A percentile compares a stretch with the other conserved stretches of the same genome.
phyloP scores from a whole-genome alignment of 2,888 invertebrate genomes.

The Aricia artaxerxes region DNA sequence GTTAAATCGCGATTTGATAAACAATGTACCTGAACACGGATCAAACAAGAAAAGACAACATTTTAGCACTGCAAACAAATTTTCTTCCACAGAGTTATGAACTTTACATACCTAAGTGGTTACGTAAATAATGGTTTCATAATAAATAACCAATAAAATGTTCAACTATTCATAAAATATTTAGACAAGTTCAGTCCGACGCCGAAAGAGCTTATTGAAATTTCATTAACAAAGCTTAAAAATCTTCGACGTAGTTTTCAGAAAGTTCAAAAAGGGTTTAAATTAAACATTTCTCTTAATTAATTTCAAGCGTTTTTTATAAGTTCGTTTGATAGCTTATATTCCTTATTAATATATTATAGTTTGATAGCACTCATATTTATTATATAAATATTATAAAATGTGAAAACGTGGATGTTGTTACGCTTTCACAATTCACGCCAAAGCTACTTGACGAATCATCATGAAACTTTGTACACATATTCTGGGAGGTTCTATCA shows the following conservation, averaged over 20 bases:
- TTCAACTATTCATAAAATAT: background rate
- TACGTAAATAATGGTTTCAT: background rate
- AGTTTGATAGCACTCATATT: too few species aligned
- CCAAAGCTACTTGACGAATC: too few species aligned
- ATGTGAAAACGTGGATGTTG: too few species aligned
- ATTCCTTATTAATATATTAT: too few species aligned
- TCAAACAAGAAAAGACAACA: background rate
- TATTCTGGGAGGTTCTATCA: too few species aligned
- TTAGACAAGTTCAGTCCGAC: background rate
- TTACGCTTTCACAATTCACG: too few species aligned
- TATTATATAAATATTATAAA: too few species aligned
- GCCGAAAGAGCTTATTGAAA: background rate
- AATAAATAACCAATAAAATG: background rate
- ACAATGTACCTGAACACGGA: background rate
- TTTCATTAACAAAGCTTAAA: background rate
- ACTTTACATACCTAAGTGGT: background rate
- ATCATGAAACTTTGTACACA: too few species aligned
- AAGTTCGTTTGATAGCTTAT: background rate
- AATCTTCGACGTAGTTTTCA: background rate
- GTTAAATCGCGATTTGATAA: background rate
- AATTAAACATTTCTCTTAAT: background rate
- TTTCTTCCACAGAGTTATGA: background rate
- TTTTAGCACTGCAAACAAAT: background rate
- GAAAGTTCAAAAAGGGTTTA: constrained; percentile 8
- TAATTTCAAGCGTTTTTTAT: background rate